Conservation (phyloP, 2,113 vertebrate species). For the Sebastes fasciatus region DNA sequence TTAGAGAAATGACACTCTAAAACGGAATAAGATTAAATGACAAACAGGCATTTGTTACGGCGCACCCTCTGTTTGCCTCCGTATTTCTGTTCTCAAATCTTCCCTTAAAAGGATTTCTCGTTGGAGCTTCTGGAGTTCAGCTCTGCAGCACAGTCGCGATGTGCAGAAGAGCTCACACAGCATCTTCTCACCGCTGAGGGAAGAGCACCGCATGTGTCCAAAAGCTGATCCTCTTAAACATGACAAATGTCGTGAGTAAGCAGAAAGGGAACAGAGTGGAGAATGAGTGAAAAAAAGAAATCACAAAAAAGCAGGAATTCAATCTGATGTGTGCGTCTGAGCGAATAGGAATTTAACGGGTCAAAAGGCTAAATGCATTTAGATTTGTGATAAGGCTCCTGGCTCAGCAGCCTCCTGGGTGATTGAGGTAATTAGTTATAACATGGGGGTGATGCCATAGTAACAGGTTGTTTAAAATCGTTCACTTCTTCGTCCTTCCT, state of each 20-base stretch:
- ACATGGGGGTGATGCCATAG: slow-evolving; percentile 35
- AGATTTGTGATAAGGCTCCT: slow-evolving; percentile 54
- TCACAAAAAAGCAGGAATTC: slow-evolving; percentile 27
- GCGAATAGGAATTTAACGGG: slow-evolving; percentile 41
- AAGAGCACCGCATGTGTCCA: slow-evolving; percentile 44
- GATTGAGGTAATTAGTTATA: slow-evolving; percentile 56
- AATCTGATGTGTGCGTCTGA: slow-evolving; percentile 15
- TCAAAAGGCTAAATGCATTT: slow-evolving; percentile 55
- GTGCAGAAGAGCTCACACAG: slow-evolving; percentile 57
- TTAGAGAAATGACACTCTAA: slow-evolving; percentile 6
- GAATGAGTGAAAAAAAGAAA: background rate
- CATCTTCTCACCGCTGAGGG: slow-evolving; percentile 49
- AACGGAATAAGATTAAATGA: slow-evolving; percentile 35
- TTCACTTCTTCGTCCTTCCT: slow-evolving; percentile 23
- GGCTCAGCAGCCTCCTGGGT: slow-evolving; percentile 49
- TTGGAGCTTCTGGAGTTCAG: slow-evolving; percentile 41
- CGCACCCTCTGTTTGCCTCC: slow-evolving; percentile 26
- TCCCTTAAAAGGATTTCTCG: slow-evolving; percentile 55
- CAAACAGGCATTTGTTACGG: slow-evolving; percentile 42
- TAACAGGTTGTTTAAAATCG: slow-evolving; percentile 40
- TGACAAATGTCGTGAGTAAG: slow-evolving; percentile 44
- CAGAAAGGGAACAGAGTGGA: slow-evolving; percentile 34
- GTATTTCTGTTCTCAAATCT: slow-evolving; percentile 24
- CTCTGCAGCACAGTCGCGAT: slow-evolving; percentile 33
- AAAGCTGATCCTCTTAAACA: slow-evolving; percentile 65